A percentile compares a stretch with the other conserved stretches of the same genome.
These are phyloP conservation scores for Rhyzopertha dominica DNA, from an alignment of 1,140 invertebrate genomes.

Conservation along the genomic window DNA sequence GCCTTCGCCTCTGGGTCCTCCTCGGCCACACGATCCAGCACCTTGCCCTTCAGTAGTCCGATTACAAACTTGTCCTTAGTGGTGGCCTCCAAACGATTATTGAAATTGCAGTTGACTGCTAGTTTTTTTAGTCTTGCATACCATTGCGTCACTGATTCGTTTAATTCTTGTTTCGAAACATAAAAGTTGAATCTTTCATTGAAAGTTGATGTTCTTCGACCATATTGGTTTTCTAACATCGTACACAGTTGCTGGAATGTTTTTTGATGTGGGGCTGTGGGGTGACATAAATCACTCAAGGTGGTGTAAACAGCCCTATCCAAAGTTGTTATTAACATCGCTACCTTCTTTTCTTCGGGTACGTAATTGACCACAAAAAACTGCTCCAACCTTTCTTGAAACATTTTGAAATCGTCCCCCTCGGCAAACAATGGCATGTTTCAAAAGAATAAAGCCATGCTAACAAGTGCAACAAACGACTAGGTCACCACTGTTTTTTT, in stretches of 20 bases:
- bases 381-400: slow-evolving; percentile 3
- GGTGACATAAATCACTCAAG: neutral
- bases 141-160: neutral
- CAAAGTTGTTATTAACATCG: neutral
- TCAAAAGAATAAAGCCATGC: too few species aligned
- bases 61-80: slow-evolving; percentile 11
- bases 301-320: neutral
- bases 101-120: slow-evolving; percentile 10
- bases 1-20: neutral
- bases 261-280: neutral
- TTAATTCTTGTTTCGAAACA: neutral
- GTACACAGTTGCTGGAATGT: slow-evolving; percentile 5
- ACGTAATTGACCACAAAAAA: slow-evolving; percentile 3
- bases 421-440: too few species aligned
- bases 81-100: neutral
- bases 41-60: neutral
- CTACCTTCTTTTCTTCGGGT: neutral
- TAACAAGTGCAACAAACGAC: too few species aligned
- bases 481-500: too few species aligned
- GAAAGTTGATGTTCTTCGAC: neutral
- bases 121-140: slow-evolving; percentile 4
- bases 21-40: slow-evolving; percentile 1
- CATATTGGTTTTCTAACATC: slow-evolving; percentile 3
- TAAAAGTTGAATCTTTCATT: slow-evolving; percentile 8
- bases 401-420: neutral